Evolutionary conservation across 2,797 vertebrate genomes (phyloP), one percentile per base, ranked within the genome.

Genomic region (Pelochelys cantorii): DNA sequence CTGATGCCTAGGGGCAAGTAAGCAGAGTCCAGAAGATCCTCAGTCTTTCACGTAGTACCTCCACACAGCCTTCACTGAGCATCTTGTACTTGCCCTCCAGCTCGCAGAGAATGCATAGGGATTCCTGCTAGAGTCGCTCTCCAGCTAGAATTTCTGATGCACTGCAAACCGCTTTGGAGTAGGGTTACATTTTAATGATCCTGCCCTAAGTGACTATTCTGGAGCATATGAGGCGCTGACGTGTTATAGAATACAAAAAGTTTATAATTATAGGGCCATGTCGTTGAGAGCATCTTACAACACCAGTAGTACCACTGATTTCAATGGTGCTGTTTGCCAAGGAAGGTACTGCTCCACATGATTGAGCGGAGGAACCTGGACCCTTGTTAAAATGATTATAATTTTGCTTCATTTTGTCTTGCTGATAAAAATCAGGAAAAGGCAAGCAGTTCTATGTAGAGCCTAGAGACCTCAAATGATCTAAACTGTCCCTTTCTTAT

Each of bases 81-180:
- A 65, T 54, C 74, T 91, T 53, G 89, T 93, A 74, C 37, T 90
- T 94, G 68, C 22, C 14, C 57, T 89, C 27, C 60, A 48, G 83
- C 80, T 89, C 55, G 57, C 53, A 92, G 88, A 62, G 42, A 48
- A 48, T 48, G 42, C 42, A 48, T 48, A 48, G 42, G 42, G 42
- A 48, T 48, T 48, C 42, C 42, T 48, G 42, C 8, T 48, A 48
- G 42, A 48, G 42, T 48, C 42, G 7, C 42, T 48, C 42, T 48
- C 56, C 77, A 81, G 79, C 15, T 29, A 81, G 48, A 92, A 93
- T 90, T 90, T 92, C 85, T 90, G 84, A 95, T 59, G 54, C 42
- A 57, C 78, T 77, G 96, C 37, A 85, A 13, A 84, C 74, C 14
- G 90, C 84, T 91, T 87, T 52, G 48, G 90, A 96, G 57, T 27